Evolutionary conservation across 2,113 vertebrate genomes (phyloP).

Genomic region (Micromys minutus): DNA sequence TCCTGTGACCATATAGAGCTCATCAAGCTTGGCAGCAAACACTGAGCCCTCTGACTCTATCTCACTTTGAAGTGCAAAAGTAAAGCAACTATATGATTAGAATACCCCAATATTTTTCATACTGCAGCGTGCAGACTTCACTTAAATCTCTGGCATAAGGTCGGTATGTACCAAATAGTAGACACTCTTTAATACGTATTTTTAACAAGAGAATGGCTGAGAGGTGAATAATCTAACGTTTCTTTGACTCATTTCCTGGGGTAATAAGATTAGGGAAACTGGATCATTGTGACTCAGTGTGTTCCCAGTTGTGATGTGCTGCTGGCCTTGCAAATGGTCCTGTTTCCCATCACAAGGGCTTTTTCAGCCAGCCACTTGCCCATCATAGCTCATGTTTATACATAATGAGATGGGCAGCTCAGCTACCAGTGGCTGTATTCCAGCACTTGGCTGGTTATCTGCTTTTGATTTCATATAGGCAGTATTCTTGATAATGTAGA

Average conservation of each 20-base stretch:
- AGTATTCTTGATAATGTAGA: background rate
- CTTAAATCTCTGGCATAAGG: background rate
- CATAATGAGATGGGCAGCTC: background rate
- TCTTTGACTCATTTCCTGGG: background rate
- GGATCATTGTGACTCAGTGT: background rate
- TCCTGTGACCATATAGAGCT: background rate
- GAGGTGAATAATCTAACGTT: background rate
- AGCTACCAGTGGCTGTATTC: accelerated
- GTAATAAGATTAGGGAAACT: background rate
- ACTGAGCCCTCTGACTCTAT: background rate
- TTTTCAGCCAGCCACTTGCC: background rate
- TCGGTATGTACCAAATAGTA: background rate
- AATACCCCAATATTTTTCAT: background rate
- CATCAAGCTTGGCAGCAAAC: background rate
- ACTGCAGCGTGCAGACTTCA: background rate
- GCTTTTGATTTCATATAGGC: background rate
- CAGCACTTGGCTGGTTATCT: background rate
- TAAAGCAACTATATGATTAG: background rate
- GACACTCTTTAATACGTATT: background rate
- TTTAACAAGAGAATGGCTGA: background rate
- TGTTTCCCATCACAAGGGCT: background rate
- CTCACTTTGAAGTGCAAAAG: background rate
- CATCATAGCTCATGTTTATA: background rate
- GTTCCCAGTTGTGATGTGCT: background rate
- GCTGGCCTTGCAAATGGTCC: background rate